Conservation (phyloP, 2,797 vertebrate species). For the Parauchenoglanis punctatus region DNA sequence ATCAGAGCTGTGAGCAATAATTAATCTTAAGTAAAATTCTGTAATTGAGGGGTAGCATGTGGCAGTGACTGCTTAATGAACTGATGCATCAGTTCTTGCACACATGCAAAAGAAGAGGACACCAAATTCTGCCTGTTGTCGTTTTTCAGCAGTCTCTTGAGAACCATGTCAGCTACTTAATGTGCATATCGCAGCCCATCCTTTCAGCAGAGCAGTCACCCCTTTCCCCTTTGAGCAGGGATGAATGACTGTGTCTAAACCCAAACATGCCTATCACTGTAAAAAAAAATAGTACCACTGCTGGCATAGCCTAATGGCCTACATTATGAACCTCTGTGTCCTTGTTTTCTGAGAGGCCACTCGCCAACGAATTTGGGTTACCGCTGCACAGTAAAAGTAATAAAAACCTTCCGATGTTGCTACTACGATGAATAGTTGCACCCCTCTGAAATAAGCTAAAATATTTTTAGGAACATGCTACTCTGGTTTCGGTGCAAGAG, state of each 20-base stretch:
- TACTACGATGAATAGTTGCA: not conserved
- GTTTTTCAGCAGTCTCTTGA: slow-evolving; percentile 61
- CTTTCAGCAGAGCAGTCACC: slow-evolving; percentile 39
- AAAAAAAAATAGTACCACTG: slow-evolving; percentile 27
- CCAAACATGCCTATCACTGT: slow-evolving; percentile 20
- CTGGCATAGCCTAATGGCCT: slow-evolving; percentile 10
- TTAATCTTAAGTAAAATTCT: slow-evolving; percentile 46
- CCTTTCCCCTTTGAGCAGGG: slow-evolving; percentile 49
- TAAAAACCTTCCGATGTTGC: not conserved
- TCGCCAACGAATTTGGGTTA: not conserved
- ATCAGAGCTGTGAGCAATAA: slow-evolving; percentile 24
- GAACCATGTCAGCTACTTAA: slow-evolving; percentile 67
- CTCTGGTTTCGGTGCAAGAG: not conserved
- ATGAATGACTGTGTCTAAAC: slow-evolving; percentile 40
- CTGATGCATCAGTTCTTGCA: slow-evolving; percentile 63
- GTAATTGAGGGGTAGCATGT: slow-evolving; percentile 50
- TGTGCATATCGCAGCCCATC: slow-evolving; percentile 56
- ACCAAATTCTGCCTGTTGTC: slow-evolving; percentile 56
- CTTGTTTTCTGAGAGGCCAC: slow-evolving; percentile 8
- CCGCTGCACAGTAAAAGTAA: not conserved
- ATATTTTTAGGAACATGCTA: not conserved
- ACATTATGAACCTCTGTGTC: slow-evolving; percentile 34
- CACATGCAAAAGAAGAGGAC: slow-evolving; percentile 60
- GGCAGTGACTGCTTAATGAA: slow-evolving; percentile 63
- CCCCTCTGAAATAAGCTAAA: not conserved